Conservation (phyloP, 2,888 invertebrate genomes). For the Noctua janthina region DNA sequence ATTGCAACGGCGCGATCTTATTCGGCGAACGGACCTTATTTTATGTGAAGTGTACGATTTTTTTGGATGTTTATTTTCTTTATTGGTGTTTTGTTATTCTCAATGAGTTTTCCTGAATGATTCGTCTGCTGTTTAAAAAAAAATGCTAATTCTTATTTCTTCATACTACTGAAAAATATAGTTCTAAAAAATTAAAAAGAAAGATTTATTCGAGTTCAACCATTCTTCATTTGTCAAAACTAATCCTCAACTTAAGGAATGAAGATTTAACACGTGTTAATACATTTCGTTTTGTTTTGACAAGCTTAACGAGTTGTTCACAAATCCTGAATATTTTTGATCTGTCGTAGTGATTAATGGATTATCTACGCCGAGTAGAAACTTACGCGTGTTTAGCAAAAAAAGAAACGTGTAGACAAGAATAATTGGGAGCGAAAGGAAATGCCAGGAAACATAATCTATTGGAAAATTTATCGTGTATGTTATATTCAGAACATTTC, state of each 20-base stretch:
- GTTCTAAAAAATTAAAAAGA: background rate
- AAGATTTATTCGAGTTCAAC: conserved; percentile 20
- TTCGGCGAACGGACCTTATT: conserved; percentile 62
- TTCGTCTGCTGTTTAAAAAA: conserved; percentile 52
- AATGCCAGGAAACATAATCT: conserved; percentile 19
- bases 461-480: background rate
- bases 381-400: conserved; percentile 6
- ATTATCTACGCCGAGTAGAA: conserved; percentile 15
- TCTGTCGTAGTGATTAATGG: conserved; percentile 48
- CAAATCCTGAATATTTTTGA: conserved; percentile 48
- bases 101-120: conserved; percentile 58
- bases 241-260: conserved; percentile 47
- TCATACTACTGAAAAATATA: background rate
- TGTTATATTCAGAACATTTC: background rate
- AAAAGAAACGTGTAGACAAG: background rate
- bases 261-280: conserved; percentile 49
- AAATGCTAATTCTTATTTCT: background rate
- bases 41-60: conserved; percentile 68
- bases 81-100: conserved; percentile 60
- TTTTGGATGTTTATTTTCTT: conserved; percentile 55
- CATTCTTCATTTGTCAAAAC: conserved; percentile 55
- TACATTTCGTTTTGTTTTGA: conserved; percentile 66
- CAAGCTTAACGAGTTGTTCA: conserved; percentile 59
- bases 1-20: conserved; percentile 60
- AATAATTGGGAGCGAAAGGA: conserved; percentile 30